A percentile compares a stretch with the other conserved stretches of the same genome.
phyloP scores from a whole-genome alignment of 2,113 vertebrate species.

The Patagioenas fasciata region DNA sequence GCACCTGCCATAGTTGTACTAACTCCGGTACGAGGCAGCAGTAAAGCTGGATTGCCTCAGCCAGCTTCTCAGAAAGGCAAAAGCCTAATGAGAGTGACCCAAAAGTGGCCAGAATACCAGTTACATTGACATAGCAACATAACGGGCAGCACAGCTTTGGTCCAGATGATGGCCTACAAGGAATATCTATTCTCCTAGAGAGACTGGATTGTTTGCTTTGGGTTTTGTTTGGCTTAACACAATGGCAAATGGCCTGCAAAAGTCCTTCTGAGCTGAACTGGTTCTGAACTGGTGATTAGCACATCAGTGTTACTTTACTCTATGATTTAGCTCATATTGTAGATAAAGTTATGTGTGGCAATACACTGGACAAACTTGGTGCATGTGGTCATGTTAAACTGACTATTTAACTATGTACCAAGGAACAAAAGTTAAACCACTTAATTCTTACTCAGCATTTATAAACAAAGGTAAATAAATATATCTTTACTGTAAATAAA shows the following conservation, averaged over 20 bases:
- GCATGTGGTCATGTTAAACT: not conserved
- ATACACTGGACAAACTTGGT: not conserved
- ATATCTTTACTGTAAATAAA: not conserved
- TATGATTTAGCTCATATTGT: not conserved
- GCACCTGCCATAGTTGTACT: not conserved
- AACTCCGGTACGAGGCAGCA: not conserved
- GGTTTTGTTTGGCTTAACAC: not conserved
- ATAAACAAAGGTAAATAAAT: not conserved
- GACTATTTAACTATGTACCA: not conserved
- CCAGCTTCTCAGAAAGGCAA: not conserved
- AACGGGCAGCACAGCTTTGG: fast-evolving
- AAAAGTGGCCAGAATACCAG: not conserved
- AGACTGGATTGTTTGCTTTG: not conserved
- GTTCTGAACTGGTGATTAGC: not conserved
- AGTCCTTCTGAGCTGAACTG: not conserved
- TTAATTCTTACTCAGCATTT: not conserved
- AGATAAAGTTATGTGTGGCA: not conserved
- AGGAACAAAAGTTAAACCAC: not conserved
- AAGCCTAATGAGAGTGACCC: not conserved
- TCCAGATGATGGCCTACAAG: not conserved
- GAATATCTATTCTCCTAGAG: not conserved
- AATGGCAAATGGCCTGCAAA: not conserved
- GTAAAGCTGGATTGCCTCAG: not conserved
- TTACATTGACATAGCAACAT: not conserved
- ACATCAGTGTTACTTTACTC: not conserved